These are phyloP conservation scores for Acinonyx jubatus DNA, from an alignment of 2,113 vertebrate species.

Conservation along the genomic window DNA sequence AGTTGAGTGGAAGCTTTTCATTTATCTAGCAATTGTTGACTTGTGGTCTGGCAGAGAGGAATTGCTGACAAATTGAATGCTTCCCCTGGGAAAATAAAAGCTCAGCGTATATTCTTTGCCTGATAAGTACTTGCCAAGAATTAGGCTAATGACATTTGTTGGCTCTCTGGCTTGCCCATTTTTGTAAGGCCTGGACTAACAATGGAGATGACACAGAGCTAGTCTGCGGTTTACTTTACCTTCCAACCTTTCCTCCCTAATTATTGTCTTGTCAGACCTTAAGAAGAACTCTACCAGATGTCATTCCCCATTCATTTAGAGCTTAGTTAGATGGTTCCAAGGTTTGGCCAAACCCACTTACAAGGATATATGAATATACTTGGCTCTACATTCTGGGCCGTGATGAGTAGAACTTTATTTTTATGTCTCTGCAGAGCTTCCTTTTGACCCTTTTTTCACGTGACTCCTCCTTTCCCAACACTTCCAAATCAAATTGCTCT, in stretches of 20 bases:
- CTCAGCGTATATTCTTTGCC: background rate
- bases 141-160: conserved; percentile 21
- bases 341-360: background rate
- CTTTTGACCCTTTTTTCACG: background rate
- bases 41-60: conserved; percentile 52
- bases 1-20: conserved; percentile 23
- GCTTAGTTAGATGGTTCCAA: background rate
- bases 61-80: conserved; percentile 24
- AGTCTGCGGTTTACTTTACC: background rate
- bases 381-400: background rate
- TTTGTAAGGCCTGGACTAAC: background rate
- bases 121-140: background rate
- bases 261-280: background rate
- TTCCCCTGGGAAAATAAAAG: background rate
- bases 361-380: background rate
- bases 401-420: background rate
- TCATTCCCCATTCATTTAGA: background rate
- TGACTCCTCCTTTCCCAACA: background rate
- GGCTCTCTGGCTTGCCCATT: background rate
- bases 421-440: background rate
- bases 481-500: background rate
- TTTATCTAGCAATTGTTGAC: conserved; percentile 33
- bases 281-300: background rate
- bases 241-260: background rate
- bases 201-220: background rate